Evolutionary conservation across 2,888 invertebrate genomes (phyloP).

Genomic region (Chloroclystis v-ata): DNA sequence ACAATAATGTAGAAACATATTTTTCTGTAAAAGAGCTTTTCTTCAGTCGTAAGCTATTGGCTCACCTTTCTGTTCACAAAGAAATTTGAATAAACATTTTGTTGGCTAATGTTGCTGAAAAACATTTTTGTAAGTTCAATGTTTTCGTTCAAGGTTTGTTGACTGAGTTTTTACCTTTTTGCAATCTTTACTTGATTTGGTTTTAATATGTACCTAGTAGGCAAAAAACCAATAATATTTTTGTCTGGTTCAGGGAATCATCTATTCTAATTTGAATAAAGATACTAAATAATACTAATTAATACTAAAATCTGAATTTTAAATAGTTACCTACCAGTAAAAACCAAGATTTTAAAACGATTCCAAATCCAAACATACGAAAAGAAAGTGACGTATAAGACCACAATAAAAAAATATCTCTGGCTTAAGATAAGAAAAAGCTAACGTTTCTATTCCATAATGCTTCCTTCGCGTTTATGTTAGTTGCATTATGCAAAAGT

Average conservation of each 20-base stretch:
- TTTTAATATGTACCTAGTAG: too few relatives aligned
- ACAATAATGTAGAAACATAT: slow-evolving; percentile 22
- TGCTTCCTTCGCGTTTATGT: background rate
- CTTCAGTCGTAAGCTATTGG: slow-evolving; percentile 17
- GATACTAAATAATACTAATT: too few relatives aligned
- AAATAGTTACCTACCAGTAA: too few relatives aligned
- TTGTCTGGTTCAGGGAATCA: too few relatives aligned
- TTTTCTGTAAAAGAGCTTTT: slow-evolving; percentile 20
- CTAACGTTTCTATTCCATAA: background rate
- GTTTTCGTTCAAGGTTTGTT: background rate
- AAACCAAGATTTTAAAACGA: background rate
- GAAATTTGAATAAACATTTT: slow-evolving; percentile 25
- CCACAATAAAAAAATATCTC: too few relatives aligned
- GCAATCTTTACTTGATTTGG: too few relatives aligned
- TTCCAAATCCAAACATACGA: too few relatives aligned
- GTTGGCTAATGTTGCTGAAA: slow-evolving; percentile 20
- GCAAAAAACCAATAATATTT: too few relatives aligned
- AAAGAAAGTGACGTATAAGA: too few relatives aligned
- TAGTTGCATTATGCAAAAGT: slow-evolving; percentile 9
- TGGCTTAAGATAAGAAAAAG: too few relatives aligned
- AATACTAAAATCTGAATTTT: too few relatives aligned
- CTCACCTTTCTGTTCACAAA: slow-evolving; percentile 27
- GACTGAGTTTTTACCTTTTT: slow-evolving; percentile 5
- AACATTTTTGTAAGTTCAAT: slow-evolving; percentile 14
- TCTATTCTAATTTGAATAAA: too few relatives aligned